Evolutionary conservation across 2,797 vertebrate genomes (phyloP).

Genomic region (Pygocentrus nattereri): DNA sequence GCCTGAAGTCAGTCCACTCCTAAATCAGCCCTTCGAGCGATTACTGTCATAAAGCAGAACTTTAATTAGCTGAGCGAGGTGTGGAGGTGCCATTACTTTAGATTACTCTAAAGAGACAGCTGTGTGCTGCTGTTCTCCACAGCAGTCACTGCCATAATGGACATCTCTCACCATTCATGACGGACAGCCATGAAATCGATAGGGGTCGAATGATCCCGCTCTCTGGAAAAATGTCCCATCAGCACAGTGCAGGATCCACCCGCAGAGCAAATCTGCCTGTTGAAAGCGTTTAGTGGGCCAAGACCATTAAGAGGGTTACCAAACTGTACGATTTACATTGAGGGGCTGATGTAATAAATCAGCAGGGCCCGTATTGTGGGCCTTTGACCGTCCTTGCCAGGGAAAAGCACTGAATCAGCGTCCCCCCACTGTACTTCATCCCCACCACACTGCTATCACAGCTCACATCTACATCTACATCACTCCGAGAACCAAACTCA

Average conservation of each 20-base stretch:
- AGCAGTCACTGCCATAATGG: background rate
- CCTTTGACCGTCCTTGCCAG: constrained; percentile 50
- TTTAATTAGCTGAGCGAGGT: constrained; percentile 13
- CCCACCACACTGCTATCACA: background rate
- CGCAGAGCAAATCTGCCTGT: constrained; percentile 10
- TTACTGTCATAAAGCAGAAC: constrained; percentile 6
- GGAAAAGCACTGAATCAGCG: constrained; percentile 21
- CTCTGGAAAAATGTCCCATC: constrained; percentile 13
- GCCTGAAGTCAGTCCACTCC: too few species aligned
- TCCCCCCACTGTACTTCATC: constrained; percentile 1
- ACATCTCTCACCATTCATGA: constrained; percentile 15
- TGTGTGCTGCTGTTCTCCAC: background rate
- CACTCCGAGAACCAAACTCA: background rate
- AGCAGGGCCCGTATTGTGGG: constrained; percentile 12
- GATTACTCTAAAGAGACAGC: constrained; percentile 4
- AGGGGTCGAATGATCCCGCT: background rate
- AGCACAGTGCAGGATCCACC: constrained; percentile 6
- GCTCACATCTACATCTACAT: background rate
- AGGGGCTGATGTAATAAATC: constrained; percentile 50
- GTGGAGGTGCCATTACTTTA: background rate
- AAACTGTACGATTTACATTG: constrained; percentile 43
- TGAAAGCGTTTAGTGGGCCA: constrained; percentile 25
- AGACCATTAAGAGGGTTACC: constrained; percentile 44
- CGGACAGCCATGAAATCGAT: constrained; percentile 17
- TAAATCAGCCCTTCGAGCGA: background rate